Evolutionary conservation across 2,888 invertebrate species (phyloP), one percentile per base, ranked within the genome.

Genomic region (Stratiomys singularior): DNA sequence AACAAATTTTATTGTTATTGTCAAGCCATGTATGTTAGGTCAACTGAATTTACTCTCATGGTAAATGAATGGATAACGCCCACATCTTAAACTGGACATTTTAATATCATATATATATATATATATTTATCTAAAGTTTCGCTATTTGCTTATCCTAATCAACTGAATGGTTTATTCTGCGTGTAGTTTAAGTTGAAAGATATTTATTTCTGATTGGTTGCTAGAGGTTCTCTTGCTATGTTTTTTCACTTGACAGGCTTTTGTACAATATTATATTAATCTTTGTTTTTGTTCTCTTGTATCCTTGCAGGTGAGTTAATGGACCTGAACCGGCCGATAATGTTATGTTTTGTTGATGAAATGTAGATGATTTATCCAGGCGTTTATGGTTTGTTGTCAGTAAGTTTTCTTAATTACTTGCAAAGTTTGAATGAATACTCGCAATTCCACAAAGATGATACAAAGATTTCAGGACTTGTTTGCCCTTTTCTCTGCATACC

Each of bases 71-170:
- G 18, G 27, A 37, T 37, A 37, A 66, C 66, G 66, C 66, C 66
- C 27, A 66, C 66, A 13, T n/a, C 52, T 1, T 30, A 15, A n/a
- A 66, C 5, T 37, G 37, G 37, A 37, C 37, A 37, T 37, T 37
- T 37, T 37, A 37, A 37, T 37, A 37, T 9, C 9, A 5, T 37
- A 37, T 37, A 9, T 37, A 37, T 9, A 37, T 37, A 5, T 66
- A 21, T 66, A 30, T 30, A 5, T 66, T 11, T 66, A 30, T 30
- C 37, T 66, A 4, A 66, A 13, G 37, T 1, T 37, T 37, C 27
- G 18, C 37, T 18, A 66, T 66, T 66, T 37, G 66, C 37, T 66
- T 37, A 66, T 63, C 27, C 27, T 63, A 63, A 63, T 63, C 63
- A 27, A 63, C 58, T 9, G 58, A 37, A 37, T 37, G 37, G 37